Evolutionary conservation across 2,888 invertebrate genomes (phyloP).

Genomic region (Griposia aprilina): DNA sequence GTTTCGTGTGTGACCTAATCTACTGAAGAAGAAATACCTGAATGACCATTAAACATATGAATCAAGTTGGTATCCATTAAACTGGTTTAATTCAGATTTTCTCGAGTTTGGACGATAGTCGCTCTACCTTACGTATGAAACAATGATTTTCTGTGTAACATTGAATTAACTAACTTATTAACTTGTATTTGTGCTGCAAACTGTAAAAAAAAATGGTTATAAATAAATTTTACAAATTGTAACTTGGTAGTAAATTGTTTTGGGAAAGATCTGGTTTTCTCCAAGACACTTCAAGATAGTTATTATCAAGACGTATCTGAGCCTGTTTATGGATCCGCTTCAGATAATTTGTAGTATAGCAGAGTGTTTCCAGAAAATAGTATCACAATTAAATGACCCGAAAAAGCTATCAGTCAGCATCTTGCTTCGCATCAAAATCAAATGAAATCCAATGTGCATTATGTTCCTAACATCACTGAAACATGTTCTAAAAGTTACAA

Average conservation of each 20-base stretch:
- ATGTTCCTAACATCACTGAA: background rate
- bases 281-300: background rate
- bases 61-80: background rate
- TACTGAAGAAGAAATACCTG: conserved; percentile 6
- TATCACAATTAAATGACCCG: background rate
- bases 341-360: background rate
- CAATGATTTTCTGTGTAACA: background rate
- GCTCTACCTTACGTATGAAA: background rate
- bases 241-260: too few species aligned
- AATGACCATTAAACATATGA: background rate
- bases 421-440: background rate
- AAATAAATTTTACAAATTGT: background rate
- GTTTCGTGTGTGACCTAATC: conserved; percentile 12
- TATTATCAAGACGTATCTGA: background rate
- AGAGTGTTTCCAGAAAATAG: background rate
- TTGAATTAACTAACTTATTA: background rate
- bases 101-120: background rate
- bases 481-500: background rate
- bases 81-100: background rate
- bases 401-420: background rate
- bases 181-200: too few species aligned
- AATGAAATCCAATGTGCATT: background rate
- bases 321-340: background rate
- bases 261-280: background rate
- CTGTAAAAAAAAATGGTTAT: too few species aligned